Percentiles rank a stretch among this genome's conserved stretches.
Conservation (phyloP, 2,797 vertebrate genomes). For the Pelochelys cantorii region DNA sequence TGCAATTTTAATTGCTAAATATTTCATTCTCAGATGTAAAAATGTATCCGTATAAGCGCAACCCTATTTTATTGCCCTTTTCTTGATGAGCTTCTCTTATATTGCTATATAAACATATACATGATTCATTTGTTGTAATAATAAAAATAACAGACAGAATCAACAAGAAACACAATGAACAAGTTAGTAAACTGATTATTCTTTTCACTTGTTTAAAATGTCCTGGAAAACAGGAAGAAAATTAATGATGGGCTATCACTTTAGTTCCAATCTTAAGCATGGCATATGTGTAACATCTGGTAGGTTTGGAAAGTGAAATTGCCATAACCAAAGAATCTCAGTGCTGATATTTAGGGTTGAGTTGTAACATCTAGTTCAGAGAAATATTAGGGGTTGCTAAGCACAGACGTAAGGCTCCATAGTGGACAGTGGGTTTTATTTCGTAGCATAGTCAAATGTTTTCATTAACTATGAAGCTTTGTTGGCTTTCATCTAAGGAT, state of each 20-base stretch:
- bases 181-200: slow-evolving; percentile 15
- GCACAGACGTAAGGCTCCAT: not conserved
- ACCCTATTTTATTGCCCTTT: slow-evolving; percentile 7
- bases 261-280: slow-evolving; percentile 35
- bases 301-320: slow-evolving; percentile 40
- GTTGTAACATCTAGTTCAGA: not conserved
- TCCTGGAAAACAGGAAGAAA: slow-evolving; percentile 34
- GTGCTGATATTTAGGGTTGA: not conserved
- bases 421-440: slow-evolving; percentile 12
- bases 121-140: slow-evolving; percentile 24
- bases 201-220: slow-evolving; percentile 38
- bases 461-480: slow-evolving; percentile 51
- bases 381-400: not conserved
- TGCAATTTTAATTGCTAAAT: slow-evolving; percentile 3
- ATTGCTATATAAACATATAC: slow-evolving; percentile 12
- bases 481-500: slow-evolving; percentile 39
- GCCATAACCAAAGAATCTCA: not conserved
- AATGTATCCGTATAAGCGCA: slow-evolving; percentile 4
- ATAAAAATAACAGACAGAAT: slow-evolving; percentile 2
- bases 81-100: slow-evolving; percentile 1
- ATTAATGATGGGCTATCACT: slow-evolving; percentile 5
- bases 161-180: not conserved
- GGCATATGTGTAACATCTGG: slow-evolving; percentile 2
- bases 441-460: not conserved
- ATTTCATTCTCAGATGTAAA: slow-evolving; percentile 31